phyloP scores from a whole-genome alignment of 2,797 vertebrate genomes.

The Poliocrania exsul region DNA sequence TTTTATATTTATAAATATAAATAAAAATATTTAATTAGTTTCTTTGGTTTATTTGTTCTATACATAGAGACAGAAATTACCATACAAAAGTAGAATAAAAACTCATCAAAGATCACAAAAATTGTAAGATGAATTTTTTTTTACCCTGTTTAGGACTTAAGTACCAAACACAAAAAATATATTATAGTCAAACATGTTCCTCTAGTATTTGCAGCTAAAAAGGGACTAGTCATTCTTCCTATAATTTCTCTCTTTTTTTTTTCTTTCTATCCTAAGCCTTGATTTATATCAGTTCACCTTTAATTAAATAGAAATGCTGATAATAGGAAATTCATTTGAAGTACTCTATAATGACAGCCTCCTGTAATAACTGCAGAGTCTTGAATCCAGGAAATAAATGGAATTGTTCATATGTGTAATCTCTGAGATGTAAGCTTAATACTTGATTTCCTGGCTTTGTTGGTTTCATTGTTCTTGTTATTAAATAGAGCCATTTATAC shows the following conservation, averaged over 20 bases:
- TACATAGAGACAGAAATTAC: neutral
- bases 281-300: neutral
- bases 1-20: neutral
- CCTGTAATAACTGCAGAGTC: neutral
- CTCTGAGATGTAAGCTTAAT: neutral
- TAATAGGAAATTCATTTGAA: neutral
- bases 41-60: neutral
- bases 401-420: neutral
- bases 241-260: neutral
- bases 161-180: neutral
- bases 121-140: fast-evolving
- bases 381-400: neutral
- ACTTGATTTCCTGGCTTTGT: neutral
- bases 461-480: neutral
- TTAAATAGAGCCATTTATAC: neutral
- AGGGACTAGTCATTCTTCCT: neutral
- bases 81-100: neutral
- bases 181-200: neutral
- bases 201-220: neutral
- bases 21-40: fast-evolving
- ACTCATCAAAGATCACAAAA: fast-evolving
- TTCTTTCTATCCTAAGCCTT: neutral
- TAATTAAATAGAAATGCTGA: neutral
- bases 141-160: neutral
- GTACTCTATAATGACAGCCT: neutral